These are phyloP conservation scores for Trinectes maculatus DNA, from an alignment of 2,113 vertebrate species.

Conservation along the genomic window DNA sequence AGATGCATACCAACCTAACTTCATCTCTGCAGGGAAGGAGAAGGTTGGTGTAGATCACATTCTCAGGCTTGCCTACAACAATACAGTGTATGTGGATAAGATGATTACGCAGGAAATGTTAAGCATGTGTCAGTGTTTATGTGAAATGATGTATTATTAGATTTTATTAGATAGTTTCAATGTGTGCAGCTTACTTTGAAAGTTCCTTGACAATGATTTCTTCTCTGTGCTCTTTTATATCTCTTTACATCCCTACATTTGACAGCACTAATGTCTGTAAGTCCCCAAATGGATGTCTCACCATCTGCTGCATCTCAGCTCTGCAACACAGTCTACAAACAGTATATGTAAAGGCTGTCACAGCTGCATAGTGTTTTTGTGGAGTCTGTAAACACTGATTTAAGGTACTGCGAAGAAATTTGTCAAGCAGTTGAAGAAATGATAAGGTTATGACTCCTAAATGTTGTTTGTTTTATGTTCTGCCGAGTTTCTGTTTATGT, in stretches of 20 bases:
- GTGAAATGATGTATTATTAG: too few species aligned
- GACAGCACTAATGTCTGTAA: slow-evolving; percentile 36
- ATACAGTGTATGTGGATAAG: too few species aligned
- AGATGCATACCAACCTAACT: slow-evolving; percentile 44
- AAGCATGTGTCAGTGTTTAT: too few species aligned
- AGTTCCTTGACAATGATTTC: slow-evolving; percentile 10
- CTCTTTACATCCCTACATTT: slow-evolving; percentile 25
- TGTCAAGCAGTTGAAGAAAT: slow-evolving; percentile 3
- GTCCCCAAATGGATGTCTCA: slow-evolving; percentile 30
- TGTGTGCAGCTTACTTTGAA: not conserved
- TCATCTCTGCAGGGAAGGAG: slow-evolving; percentile 54
- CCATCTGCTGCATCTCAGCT: slow-evolving; percentile 48
- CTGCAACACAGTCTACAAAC: slow-evolving; percentile 20
- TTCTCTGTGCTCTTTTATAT: not conserved
- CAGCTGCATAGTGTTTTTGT: slow-evolving; percentile 13
- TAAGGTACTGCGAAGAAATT: not conserved
- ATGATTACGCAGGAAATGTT: too few species aligned
- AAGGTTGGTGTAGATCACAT: slow-evolving; percentile 35
- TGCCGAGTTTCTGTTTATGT: too few species aligned
- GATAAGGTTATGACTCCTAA: not conserved
- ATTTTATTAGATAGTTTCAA: too few species aligned
- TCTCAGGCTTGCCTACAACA: not conserved
- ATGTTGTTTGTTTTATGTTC: too few species aligned
- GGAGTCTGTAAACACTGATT: slow-evolving; percentile 24
- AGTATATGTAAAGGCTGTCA: too few species aligned